A percentile compares a stretch with the other conserved stretches of the same genome.
Evolutionary conservation across 2,888 invertebrate species (phyloP).

Genomic region (Eurytoma adleriae): DNA sequence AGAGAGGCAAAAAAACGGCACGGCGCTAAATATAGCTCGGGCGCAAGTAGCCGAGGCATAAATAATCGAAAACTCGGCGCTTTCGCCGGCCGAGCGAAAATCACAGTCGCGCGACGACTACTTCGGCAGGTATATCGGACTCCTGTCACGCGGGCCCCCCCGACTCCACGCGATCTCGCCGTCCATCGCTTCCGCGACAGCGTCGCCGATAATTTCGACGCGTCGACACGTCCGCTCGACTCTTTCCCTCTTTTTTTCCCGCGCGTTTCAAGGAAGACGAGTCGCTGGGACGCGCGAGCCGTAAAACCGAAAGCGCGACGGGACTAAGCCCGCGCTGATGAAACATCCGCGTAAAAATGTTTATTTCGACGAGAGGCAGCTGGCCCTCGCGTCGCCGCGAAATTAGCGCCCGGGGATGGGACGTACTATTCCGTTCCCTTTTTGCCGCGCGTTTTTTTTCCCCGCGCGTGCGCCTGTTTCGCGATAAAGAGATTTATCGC

Average conservation of each 20-base stretch:
- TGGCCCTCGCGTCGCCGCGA: neutral
- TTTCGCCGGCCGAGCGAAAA: too few relatives aligned
- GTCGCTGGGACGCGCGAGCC: neutral
- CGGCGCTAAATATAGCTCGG: too few relatives aligned
- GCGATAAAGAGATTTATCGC: slow-evolving; percentile 41
- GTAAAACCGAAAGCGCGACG: slow-evolving; percentile 12
- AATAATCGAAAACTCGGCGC: too few relatives aligned
- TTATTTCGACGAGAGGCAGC: slow-evolving; percentile 11
- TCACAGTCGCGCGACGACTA: neutral
- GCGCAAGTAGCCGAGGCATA: too few relatives aligned
- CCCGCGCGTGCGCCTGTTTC: neutral
- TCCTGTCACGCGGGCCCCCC: slow-evolving; percentile 14
- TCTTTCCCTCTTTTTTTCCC: neutral
- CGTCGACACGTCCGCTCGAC: neutral
- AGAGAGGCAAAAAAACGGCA: neutral
- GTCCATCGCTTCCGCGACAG: slow-evolving; percentile 2
- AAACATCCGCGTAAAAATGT: slow-evolving; percentile 36
- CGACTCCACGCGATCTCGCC: slow-evolving; percentile 1
- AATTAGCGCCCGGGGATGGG: slow-evolving; percentile 19
- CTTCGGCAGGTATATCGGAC: neutral
- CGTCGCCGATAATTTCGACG: slow-evolving; percentile 25
- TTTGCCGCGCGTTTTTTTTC: neutral
- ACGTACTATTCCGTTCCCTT: slow-evolving; percentile 1
- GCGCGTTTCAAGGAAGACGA: neutral
- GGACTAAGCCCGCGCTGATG: slow-evolving; percentile 33